Conservation (phyloP, 1,140 invertebrate species). For the Druon quercuslanigerum region DNA sequence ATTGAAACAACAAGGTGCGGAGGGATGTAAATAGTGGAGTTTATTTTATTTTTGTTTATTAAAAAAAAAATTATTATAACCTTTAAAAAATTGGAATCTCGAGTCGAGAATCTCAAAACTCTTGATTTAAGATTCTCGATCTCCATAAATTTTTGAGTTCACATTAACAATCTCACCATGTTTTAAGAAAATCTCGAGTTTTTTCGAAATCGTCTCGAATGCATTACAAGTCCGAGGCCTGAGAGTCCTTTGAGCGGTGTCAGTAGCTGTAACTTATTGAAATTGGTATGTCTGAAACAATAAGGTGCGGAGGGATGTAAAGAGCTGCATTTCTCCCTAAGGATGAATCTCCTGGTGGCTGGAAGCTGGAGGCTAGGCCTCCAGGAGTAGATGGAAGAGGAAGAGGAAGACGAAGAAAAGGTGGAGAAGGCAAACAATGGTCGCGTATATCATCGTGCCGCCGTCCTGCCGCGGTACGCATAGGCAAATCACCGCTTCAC, state of each 20-base stretch:
- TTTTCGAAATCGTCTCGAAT: too few species aligned
- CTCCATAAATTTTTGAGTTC: too few species aligned
- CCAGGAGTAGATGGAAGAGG: slow-evolving; percentile 35
- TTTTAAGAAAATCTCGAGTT: too few species aligned
- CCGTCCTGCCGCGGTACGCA: slow-evolving; percentile 67
- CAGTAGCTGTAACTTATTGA: not conserved
- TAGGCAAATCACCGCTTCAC: slow-evolving; percentile 71
- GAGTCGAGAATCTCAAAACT: too few species aligned
- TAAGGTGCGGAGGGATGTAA: slow-evolving; percentile 10
- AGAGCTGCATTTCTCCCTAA: not conserved
- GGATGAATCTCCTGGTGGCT: not conserved
- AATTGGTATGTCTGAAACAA: slow-evolving; percentile 16
- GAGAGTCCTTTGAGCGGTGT: not conserved
- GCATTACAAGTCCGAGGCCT: too few species aligned
- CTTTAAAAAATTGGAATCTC: too few species aligned
- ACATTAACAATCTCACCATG: too few species aligned
- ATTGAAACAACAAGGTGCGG: slow-evolving; percentile 9
- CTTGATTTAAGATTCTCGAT: too few species aligned
- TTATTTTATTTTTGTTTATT: too few species aligned
- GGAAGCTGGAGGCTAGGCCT: not conserved
- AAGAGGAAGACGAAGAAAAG: slow-evolving; percentile 54
- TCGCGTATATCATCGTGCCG: slow-evolving; percentile 74
- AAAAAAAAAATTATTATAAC: too few species aligned
- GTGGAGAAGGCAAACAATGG: slow-evolving; percentile 69
- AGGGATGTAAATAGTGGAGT: not conserved